These are phyloP conservation scores for Drosophila basisetae DNA, from an alignment of 2,888 invertebrate genomes.

Conservation along the genomic window DNA sequence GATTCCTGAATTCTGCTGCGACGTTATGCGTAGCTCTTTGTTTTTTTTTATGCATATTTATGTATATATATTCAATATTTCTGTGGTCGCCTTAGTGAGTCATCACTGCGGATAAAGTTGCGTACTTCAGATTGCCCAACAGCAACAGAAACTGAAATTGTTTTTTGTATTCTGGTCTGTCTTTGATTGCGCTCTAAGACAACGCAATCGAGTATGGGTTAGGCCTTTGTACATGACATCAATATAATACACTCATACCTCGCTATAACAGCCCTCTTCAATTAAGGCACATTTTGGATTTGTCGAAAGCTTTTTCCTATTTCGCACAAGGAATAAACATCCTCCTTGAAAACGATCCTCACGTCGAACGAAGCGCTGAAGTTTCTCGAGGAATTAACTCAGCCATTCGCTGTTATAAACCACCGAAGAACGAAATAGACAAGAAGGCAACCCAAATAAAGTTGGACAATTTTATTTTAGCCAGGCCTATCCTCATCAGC, in stretches of 20 bases:
- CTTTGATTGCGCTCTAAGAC: conserved; percentile 10
- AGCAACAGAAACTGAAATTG: conserved; percentile 33
- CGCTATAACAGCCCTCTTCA: too few species aligned
- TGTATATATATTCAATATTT: conserved; percentile 16
- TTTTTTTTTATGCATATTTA: neutral
- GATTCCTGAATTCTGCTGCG: conserved; percentile 34
- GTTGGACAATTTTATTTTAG: too few species aligned
- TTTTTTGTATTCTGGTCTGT: neutral
- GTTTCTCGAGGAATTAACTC: too few species aligned
- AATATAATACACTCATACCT: neutral
- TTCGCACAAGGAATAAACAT: too few species aligned
- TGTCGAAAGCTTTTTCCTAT: too few species aligned
- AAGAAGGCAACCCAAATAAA: too few species aligned
- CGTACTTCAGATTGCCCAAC: conserved; percentile 10
- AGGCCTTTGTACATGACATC: conserved; percentile 1
- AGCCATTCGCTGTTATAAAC: too few species aligned
- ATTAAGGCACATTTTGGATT: too few species aligned
- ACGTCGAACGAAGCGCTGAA: too few species aligned
- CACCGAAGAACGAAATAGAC: too few species aligned
- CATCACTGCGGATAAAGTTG: conserved; percentile 49
- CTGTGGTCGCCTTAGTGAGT: conserved; percentile 63
- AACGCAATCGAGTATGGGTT: conserved; percentile 11
- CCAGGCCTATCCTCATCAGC: too few species aligned
- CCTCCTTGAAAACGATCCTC: too few species aligned
- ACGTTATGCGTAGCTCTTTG: conserved; percentile 19